A percentile compares a stretch with the other conserved stretches of the same genome.
Evolutionary conservation across 2,888 invertebrate genomes (phyloP).

Genomic region (Drepanosiphum platanoidis): DNA sequence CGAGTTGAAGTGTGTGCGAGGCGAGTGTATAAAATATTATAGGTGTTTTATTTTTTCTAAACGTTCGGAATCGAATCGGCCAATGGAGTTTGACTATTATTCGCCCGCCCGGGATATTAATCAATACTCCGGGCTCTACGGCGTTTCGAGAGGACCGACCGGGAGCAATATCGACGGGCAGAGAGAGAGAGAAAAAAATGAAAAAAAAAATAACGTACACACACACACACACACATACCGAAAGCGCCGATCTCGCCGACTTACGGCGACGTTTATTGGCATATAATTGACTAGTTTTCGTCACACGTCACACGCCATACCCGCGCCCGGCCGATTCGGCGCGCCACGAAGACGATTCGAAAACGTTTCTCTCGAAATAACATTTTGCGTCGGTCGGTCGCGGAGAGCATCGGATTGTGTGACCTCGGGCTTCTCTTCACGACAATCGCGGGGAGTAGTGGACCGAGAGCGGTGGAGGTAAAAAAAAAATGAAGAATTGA

Average conservation of each 20-base stretch:
- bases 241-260: too few species aligned
- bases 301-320: background rate
- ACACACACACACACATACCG: too few species aligned
- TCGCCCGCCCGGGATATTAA: background rate
- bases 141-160: background rate
- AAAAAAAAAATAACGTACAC: too few species aligned
- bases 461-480: background rate
- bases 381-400: background rate
- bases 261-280: background rate
- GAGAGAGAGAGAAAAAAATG: background rate
- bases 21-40: background rate
- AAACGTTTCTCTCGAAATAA: conserved; percentile 3
- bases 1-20: background rate
- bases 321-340: too few species aligned
- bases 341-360: too few species aligned
- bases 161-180: background rate
- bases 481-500: background rate
- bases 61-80: background rate
- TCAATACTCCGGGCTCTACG: background rate
- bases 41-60: background rate
- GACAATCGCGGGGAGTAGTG: background rate
- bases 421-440: background rate
- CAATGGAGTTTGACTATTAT: background rate
- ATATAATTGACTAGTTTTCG: conserved; percentile 19
- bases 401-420: background rate